Percentiles rank a stretch among this genome's conserved stretches.
Evolutionary conservation across 2,113 vertebrate genomes (phyloP).

Genomic region (Antennarius striatus): DNA sequence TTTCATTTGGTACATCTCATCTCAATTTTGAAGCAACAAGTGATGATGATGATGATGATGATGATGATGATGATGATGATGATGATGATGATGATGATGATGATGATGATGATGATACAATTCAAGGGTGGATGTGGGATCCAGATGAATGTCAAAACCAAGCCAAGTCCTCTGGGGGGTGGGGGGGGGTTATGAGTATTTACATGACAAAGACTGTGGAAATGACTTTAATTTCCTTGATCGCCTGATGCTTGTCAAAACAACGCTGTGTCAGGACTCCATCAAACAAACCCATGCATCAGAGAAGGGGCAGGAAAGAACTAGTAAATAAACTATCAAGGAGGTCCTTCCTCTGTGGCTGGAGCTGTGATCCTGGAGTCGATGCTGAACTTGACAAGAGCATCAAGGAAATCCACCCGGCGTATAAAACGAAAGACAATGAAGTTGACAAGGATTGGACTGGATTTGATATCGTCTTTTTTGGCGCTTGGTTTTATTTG

Average conservation of each 20-base stretch:
- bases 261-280: slow-evolving; percentile 51
- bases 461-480: slow-evolving; percentile 63
- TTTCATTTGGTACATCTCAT: slow-evolving; percentile 16
- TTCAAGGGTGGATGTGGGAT: slow-evolving; percentile 40
- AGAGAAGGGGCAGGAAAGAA: slow-evolving; percentile 26
- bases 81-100: slow-evolving; percentile 28
- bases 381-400: slow-evolving; percentile 68
- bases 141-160: slow-evolving; percentile 39
- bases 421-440: slow-evolving; percentile 39
- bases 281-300: slow-evolving; percentile 51
- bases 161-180: slow-evolving; percentile 43
- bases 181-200: slow-evolving; percentile 45
- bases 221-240: slow-evolving; percentile 75
- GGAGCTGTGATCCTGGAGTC: slow-evolving; percentile 46
- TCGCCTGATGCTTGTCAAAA: slow-evolving; percentile 63
- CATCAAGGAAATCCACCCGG: slow-evolving; percentile 42
- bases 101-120: slow-evolving; percentile 18
- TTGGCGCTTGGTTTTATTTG: slow-evolving; percentile 64
- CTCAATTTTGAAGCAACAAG: slow-evolving; percentile 25
- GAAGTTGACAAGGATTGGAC: slow-evolving; percentile 54
- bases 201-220: slow-evolving; percentile 62
- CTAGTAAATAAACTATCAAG: slow-evolving; percentile 68
- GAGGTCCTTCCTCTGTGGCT: slow-evolving; percentile 36
- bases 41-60: slow-evolving; percentile 25
- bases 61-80: slow-evolving; percentile 25